These are phyloP conservation scores for Pachyramphus minor DNA, from an alignment of 2,113 vertebrate genomes.

Conservation along the genomic window DNA sequence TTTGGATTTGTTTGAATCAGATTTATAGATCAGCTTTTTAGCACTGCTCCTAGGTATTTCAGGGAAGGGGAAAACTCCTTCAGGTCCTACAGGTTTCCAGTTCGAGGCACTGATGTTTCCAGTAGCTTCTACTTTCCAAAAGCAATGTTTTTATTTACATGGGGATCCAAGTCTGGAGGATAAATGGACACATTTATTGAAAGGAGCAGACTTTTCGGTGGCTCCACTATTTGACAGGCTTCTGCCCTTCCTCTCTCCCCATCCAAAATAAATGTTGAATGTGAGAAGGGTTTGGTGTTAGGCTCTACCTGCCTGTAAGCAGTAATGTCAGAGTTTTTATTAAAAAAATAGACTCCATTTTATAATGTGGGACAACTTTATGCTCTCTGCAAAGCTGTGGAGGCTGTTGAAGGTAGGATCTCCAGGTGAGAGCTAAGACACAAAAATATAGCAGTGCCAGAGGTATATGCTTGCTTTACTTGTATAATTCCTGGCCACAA, in stretches of 20 bases:
- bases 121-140: constrained; percentile 32
- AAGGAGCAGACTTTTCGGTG: neutral
- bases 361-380: neutral
- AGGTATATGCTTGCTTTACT: neutral
- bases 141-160: neutral
- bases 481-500: neutral
- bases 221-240: neutral
- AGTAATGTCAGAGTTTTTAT: neutral
- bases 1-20: constrained; percentile 56
- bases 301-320: neutral
- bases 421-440: neutral
- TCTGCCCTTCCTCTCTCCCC: neutral
- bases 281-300: neutral
- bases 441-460: neutral
- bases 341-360: neutral
- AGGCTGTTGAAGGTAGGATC: neutral
- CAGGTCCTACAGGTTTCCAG: neutral
- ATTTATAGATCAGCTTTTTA: constrained; percentile 50
- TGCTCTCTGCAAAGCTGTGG: neutral
- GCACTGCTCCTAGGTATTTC: constrained; percentile 2
- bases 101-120: neutral
- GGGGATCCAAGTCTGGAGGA: neutral
- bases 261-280: neutral
- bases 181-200: neutral
- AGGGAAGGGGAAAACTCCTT: constrained; percentile 10